These are phyloP conservation scores for Adelphocoris suturalis DNA, from an alignment of 2,888 invertebrate species.

Conservation along the genomic window DNA sequence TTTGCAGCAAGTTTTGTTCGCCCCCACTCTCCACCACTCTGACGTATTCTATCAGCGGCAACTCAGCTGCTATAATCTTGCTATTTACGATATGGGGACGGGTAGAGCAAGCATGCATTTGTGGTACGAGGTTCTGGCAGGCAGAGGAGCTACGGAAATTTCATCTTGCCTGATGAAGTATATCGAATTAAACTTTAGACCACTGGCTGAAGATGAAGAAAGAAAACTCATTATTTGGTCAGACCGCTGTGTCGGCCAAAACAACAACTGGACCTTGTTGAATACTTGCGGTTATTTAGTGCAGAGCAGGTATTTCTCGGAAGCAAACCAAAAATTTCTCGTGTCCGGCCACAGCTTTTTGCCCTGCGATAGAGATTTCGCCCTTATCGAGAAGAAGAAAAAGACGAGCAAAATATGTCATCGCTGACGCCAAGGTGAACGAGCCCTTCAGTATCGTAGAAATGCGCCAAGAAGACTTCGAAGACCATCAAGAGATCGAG, in stretches of 20 bases:
- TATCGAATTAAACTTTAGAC: constrained; percentile 66
- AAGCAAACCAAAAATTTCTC: constrained; percentile 75
- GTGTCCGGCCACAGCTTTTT: constrained; percentile 75
- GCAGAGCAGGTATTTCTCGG: constrained; percentile 74
- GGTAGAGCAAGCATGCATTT: constrained; percentile 70
- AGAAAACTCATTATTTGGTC: neutral
- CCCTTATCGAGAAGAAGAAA: constrained; percentile 74
- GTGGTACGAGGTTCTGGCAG: constrained; percentile 69
- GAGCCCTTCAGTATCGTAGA: constrained; percentile 10
- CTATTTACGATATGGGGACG: constrained; percentile 60
- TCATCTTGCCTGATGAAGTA: constrained; percentile 65
- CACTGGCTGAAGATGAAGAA: constrained; percentile 68
- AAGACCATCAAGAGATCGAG: constrained; percentile 71
- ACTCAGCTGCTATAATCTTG: constrained; percentile 70
- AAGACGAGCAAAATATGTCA: constrained; percentile 73
- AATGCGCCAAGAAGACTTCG: constrained; percentile 25
- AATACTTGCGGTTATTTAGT: constrained; percentile 19
- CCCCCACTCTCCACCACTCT: constrained; percentile 65
- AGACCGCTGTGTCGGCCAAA: constrained; percentile 40
- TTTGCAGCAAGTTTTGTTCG: too few relatives aligned
- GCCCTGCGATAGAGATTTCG: constrained; percentile 75
- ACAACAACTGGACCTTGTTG: constrained; percentile 9
- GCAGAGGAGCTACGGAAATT: constrained; percentile 71
- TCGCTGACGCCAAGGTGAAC: constrained; percentile 60
- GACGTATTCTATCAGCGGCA: constrained; percentile 69